Evolutionary conservation across 2,113 vertebrate species (phyloP).

Genomic region (Dendrocopos noguchii): DNA sequence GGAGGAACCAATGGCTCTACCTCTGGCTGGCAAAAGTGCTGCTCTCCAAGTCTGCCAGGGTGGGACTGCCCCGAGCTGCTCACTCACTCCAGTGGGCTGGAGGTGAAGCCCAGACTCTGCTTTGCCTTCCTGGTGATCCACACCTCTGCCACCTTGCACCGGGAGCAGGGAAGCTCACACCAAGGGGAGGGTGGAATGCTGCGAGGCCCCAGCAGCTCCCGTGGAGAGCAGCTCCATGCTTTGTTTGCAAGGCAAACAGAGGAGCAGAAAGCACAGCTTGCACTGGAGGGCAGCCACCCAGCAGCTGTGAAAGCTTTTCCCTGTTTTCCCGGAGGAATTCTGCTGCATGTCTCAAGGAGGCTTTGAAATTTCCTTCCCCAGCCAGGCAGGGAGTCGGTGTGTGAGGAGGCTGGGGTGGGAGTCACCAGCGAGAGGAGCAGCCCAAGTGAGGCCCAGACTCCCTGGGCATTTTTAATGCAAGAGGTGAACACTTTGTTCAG

Average conservation of each 20-base stretch:
- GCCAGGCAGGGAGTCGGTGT: background rate
- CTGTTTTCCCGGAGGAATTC: background rate
- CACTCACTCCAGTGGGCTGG: rapidly evolving
- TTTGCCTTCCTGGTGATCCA: rapidly evolving
- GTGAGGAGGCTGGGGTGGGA: background rate
- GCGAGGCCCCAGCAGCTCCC: background rate
- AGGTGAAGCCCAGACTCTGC: background rate
- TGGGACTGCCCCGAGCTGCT: rapidly evolving
- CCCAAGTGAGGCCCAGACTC: background rate
- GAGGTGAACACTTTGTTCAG: background rate
- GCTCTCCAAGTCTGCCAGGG: rapidly evolving
- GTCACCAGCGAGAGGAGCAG: background rate
- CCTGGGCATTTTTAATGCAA: background rate
- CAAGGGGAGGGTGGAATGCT: rapidly evolving
- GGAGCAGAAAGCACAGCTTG: background rate
- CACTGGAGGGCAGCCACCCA: background rate
- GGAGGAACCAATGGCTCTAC: rapidly evolving
- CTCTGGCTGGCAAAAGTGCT: rapidly evolving
- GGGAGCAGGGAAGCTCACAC: rapidly evolving
- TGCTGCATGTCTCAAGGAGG: background rate
- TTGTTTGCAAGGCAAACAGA: rapidly evolving
- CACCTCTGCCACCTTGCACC: rapidly evolving
- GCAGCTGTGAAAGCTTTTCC: background rate
- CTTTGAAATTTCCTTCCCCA: background rate
- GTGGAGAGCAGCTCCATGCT: background rate